phyloP scores from a whole-genome alignment of 2,113 vertebrate genomes.

The Callipepla californica region DNA sequence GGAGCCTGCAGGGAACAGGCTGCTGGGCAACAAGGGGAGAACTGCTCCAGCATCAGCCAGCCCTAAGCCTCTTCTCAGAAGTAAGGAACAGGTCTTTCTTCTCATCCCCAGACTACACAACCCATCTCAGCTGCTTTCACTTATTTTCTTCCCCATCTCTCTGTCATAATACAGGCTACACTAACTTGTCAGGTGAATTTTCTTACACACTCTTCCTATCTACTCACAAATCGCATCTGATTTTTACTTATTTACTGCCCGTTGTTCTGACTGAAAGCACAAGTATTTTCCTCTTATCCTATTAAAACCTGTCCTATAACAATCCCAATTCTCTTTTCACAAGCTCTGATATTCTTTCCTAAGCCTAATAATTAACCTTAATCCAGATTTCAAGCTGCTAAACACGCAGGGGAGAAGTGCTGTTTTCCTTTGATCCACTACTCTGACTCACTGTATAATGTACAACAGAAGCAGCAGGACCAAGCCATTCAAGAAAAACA shows the following conservation, averaged over 20 bases:
- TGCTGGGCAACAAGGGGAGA: neutral
- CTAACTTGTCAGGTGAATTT: neutral
- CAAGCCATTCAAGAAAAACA: neutral
- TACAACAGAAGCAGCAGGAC: neutral
- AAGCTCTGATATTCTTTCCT: neutral
- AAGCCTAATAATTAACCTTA: neutral
- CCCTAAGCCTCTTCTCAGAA: neutral
- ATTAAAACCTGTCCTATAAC: neutral
- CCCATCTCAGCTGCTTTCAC: neutral
- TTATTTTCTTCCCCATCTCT: neutral
- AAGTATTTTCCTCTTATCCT: neutral
- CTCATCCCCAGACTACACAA: neutral
- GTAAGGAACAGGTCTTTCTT: neutral
- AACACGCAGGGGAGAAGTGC: neutral
- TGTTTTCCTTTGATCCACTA: neutral
- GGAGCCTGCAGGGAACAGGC: neutral
- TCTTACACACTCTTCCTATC: neutral
- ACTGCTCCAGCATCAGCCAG: neutral
- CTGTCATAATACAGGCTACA: neutral
- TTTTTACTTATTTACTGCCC: neutral
- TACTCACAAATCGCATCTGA: neutral
- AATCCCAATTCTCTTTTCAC: neutral
- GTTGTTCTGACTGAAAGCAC: neutral
- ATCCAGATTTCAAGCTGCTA: neutral
- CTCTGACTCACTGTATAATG: neutral